Conservation (phyloP, 2,113 vertebrate genomes). For the Sakesphorus luctuosus region DNA sequence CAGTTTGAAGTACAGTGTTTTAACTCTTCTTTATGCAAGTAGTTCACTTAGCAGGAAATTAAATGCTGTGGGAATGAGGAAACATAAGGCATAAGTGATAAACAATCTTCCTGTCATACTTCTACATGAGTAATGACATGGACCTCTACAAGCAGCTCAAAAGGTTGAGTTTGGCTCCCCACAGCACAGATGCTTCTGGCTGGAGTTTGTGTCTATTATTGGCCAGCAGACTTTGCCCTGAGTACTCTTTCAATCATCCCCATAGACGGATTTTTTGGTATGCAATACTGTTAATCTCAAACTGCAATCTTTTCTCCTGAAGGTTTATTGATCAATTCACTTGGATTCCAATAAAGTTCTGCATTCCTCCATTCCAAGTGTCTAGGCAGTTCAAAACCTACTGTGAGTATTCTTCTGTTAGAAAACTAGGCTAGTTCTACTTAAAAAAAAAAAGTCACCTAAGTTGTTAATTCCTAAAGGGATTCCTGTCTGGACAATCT, state of each 20-base stretch:
- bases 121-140: background rate
- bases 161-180: background rate
- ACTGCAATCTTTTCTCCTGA: background rate
- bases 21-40: background rate
- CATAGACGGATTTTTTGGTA: background rate
- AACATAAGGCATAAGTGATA: background rate
- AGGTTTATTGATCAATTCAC: background rate
- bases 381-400: background rate
- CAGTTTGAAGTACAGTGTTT: background rate
- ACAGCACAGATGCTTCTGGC: background rate
- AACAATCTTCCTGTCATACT: background rate
- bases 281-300: background rate
- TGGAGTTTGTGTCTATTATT: background rate
- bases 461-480: background rate
- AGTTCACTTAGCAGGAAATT: background rate
- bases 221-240: background rate
- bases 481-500: background rate
- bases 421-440: background rate
- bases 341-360: background rate
- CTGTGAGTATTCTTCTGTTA: background rate
- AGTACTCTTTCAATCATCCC: background rate
- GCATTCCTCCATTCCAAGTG: background rate
- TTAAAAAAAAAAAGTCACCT: background rate
- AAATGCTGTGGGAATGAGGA: background rate
- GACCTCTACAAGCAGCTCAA: background rate